These are phyloP conservation scores for Colletes gigas DNA, from an alignment of 1,140 invertebrate species.

Conservation along the genomic window DNA sequence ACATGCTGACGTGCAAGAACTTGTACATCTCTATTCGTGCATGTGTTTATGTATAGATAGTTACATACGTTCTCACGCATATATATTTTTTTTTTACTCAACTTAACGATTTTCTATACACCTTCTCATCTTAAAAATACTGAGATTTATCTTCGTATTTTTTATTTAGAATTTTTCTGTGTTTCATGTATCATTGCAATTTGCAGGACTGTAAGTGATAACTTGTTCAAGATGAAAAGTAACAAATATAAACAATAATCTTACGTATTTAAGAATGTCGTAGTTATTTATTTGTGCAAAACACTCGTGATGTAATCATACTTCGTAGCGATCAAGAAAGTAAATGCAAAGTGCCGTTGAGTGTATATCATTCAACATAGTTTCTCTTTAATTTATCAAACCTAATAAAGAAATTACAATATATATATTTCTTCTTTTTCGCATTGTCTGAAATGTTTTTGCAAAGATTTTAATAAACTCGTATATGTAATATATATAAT, in stretches of 20 bases:
- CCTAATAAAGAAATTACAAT: neutral
- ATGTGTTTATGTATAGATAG: conserved; percentile 10
- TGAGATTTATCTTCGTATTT: too few species aligned
- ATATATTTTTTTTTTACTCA: neutral
- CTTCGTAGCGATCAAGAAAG: neutral
- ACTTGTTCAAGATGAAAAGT: neutral
- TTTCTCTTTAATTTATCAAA: neutral
- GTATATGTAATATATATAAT: neutral
- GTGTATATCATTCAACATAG: too few species aligned
- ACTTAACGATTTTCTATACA: conserved; percentile 8
- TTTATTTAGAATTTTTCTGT: neutral
- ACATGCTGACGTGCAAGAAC: conserved; percentile 15
- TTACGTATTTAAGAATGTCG: conserved; percentile 7
- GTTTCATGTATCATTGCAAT: neutral
- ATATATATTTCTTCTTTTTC: neutral
- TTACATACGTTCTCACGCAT: neutral
- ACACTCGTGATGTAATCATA: conserved; percentile 11
- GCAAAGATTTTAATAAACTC: neutral
- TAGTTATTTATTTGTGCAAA: conserved; percentile 19
- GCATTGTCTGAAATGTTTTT: neutral
- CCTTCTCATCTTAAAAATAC: neutral
- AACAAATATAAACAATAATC: conserved; percentile 4
- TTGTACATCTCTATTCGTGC: neutral
- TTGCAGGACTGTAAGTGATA: neutral
- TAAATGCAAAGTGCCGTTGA: too few species aligned